Percentiles rank a stretch among this genome's conserved stretches.
Conservation (phyloP, 2,797 vertebrate genomes). For the Sitta carolinensis region DNA sequence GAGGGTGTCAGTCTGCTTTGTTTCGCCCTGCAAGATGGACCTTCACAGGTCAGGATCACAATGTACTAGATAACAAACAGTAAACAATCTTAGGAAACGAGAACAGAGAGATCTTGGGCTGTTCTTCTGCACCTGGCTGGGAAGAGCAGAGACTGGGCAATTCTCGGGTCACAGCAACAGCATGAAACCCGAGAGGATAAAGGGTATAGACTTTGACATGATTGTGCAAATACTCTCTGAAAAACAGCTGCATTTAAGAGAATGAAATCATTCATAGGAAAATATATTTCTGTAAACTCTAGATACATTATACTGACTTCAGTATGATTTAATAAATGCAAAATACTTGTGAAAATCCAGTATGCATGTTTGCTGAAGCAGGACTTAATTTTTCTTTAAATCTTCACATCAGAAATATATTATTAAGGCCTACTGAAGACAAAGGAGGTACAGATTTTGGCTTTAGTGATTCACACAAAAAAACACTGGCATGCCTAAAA, state of each 20-base stretch:
- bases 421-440: not conserved
- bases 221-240: not conserved
- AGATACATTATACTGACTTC: not conserved
- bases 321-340: not conserved
- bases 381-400: not conserved
- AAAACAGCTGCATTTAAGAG: not conserved
- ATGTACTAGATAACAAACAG: too few relatives aligned
- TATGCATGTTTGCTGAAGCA: not conserved
- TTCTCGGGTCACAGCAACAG: too few relatives aligned
- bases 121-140: too few relatives aligned
- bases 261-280: not conserved
- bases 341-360: not conserved
- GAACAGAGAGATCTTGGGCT: too few relatives aligned
- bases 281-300: not conserved
- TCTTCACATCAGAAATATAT: not conserved
- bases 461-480: not conserved
- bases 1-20: too few relatives aligned
- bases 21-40: too few relatives aligned
- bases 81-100: too few relatives aligned
- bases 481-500: not conserved
- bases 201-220: not conserved
- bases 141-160: too few relatives aligned
- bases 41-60: too few relatives aligned
- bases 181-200: not conserved
- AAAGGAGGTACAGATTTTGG: not conserved